phyloP scores from a whole-genome alignment of 2,888 invertebrate genomes.

The Apamea monoglypha region DNA sequence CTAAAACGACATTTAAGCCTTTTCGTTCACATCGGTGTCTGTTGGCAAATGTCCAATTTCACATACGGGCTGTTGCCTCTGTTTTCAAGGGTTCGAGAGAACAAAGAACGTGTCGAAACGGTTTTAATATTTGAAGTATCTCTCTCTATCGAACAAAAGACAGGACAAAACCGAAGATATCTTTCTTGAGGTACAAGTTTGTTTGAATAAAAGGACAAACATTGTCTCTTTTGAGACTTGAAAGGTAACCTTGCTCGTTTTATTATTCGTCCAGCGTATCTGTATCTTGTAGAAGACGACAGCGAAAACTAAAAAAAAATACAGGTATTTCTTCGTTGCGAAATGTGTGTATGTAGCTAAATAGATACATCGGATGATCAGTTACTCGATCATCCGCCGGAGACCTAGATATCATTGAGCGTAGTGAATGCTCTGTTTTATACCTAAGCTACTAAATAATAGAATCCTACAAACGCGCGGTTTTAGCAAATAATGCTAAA shows the following conservation, averaged over 20 bases:
- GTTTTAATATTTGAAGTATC: conserved; percentile 63
- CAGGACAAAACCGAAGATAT: conserved; percentile 36
- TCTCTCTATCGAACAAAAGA: conserved; percentile 50
- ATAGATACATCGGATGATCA: background rate
- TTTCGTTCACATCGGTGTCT: conserved; percentile 60
- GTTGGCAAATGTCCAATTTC: conserved; percentile 70
- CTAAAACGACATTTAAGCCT: conserved; percentile 60
- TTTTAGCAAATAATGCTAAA: background rate
- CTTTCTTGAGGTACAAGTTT: conserved; percentile 26
- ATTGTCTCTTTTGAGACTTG: conserved; percentile 6
- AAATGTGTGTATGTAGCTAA: background rate
- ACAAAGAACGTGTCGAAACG: conserved; percentile 75
- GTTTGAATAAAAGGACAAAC: conserved; percentile 28
- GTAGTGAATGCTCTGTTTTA: background rate
- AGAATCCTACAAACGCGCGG: background rate
- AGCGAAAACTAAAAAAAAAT: background rate
- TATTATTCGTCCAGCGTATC: conserved; percentile 19
- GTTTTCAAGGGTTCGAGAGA: conserved; percentile 72
- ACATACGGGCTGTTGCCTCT: conserved; percentile 73
- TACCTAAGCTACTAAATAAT: background rate
- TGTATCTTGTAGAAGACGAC: background rate
- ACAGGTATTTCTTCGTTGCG: background rate
- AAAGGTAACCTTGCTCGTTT: conserved; percentile 25
- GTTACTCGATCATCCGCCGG: background rate
- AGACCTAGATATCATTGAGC: conserved; percentile 2